Evolutionary conservation across 2,113 vertebrate species (phyloP), one percentile per base, ranked within the genome.

Genomic region (Tylochromis polylepis): DNA sequence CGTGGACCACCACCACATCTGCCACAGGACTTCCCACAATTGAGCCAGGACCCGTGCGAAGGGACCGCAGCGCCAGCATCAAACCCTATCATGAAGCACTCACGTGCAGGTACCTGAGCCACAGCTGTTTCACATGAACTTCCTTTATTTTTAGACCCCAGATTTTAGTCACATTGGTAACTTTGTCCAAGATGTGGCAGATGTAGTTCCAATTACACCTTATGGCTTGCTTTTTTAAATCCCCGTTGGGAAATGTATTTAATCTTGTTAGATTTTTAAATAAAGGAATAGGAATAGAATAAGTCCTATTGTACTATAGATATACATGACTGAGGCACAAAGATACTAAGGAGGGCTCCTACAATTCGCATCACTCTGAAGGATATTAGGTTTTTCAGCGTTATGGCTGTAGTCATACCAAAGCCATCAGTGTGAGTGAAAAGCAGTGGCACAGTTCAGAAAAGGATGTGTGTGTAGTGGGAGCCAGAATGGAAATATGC

Each of bases 1-100:
- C 98, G 0, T 99, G 99, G 99, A 99, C 99, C 41, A 99, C 99
- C 29, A 99, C 99, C 89, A 99, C 99, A 11, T 99, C 99, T 2
- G 99, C 99, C 89, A 99, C 99, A 6, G 99, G 99, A 24, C 91
- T 99, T 11, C 99, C 99, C 67, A 99, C 98, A 5, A 94, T 99
- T 75, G 99, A 99, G 92, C 98, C 98, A 1, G 98, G 98, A 5
- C 98, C 98, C 0, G 97, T 99, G 3, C 95, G 97, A 65, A 96
- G 98, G 85, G 98, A 99, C 93, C 97, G 98, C 41, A 97, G 98
- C 31, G 94, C 96, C 91, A 98, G 97, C 96, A 97, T 97, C 93
- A 99, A 99, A 92, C 95, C 96, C 3, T 90, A 89, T 87, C 97
- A 98, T 0, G 99, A 99, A 79, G 90, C 97, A 2, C 92, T 97